Evolutionary conservation across 1,140 invertebrate species (phyloP).

Genomic region (Elymnias hypermnestra): DNA sequence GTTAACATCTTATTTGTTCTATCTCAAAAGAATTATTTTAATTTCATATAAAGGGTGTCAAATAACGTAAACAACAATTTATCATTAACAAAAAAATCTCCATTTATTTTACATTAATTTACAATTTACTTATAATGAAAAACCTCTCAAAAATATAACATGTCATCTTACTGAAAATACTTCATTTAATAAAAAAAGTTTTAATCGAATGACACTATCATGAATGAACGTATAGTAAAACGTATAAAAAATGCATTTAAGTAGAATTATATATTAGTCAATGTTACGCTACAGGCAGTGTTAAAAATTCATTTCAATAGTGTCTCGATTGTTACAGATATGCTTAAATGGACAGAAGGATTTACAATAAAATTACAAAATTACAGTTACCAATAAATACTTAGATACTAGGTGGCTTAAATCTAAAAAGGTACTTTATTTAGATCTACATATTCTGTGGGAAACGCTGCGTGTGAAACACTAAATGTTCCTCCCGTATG

Average conservation of each 20-base stretch:
- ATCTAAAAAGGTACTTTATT: constrained; percentile 69
- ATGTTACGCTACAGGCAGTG: constrained; percentile 7
- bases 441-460: constrained; percentile 42
- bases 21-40: too few species aligned
- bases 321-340: constrained; percentile 14
- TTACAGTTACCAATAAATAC: constrained; percentile 67
- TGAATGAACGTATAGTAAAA: too few species aligned
- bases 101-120: constrained; percentile 75
- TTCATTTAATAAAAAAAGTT: constrained; percentile 25
- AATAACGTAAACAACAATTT: constrained; percentile 5
- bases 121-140: constrained; percentile 62
- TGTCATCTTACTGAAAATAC: constrained; percentile 39
- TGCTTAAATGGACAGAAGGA: constrained; percentile 27
- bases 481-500: too few species aligned
- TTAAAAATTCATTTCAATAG: constrained; percentile 18
- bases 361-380: constrained; percentile 54
- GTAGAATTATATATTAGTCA: background rate
- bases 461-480: constrained; percentile 61
- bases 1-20: too few species aligned
- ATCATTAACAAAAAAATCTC: constrained; percentile 70
- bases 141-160: constrained; percentile 65
- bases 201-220: constrained; percentile 19
- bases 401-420: constrained; percentile 47
- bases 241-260: constrained; percentile 8
- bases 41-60: background rate